Evolutionary conservation across 2,797 vertebrate genomes (phyloP).

Genomic region (Lepus townsendii): DNA sequence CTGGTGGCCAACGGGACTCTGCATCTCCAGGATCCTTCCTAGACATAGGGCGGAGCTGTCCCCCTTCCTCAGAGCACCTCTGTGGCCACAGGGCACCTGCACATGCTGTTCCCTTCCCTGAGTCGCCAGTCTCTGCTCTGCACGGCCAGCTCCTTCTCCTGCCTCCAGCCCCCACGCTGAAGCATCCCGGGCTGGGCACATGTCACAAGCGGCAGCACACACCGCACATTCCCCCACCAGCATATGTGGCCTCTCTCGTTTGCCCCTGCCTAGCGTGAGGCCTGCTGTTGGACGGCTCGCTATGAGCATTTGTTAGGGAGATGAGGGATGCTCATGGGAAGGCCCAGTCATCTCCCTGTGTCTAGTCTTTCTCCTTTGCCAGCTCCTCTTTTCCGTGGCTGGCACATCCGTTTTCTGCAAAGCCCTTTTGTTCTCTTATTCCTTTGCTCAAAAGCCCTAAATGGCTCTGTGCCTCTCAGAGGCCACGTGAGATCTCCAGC

Average conservation of each 20-base stretch:
- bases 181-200: too few species aligned
- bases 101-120: background rate
- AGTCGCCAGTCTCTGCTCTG: background rate
- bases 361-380: background rate
- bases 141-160: background rate
- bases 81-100: background rate
- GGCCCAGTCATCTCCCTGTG: background rate
- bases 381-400: background rate
- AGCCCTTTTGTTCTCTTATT: background rate
- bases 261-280: background rate
- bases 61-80: background rate
- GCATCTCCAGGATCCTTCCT: background rate
- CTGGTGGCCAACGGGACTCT: background rate
- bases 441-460: background rate
- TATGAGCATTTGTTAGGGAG: background rate
- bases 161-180: background rate
- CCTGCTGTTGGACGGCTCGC: background rate
- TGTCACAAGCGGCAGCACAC: background rate
- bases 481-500: background rate
- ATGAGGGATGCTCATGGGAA: background rate
- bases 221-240: background rate
- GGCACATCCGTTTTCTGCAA: background rate
- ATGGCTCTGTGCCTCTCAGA: background rate
- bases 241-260: background rate
- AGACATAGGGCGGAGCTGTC: background rate